Percentiles rank a stretch among this genome's conserved stretches.
Evolutionary conservation across 23 tunicate species (phyloP).

Genomic region (Styela clava): DNA sequence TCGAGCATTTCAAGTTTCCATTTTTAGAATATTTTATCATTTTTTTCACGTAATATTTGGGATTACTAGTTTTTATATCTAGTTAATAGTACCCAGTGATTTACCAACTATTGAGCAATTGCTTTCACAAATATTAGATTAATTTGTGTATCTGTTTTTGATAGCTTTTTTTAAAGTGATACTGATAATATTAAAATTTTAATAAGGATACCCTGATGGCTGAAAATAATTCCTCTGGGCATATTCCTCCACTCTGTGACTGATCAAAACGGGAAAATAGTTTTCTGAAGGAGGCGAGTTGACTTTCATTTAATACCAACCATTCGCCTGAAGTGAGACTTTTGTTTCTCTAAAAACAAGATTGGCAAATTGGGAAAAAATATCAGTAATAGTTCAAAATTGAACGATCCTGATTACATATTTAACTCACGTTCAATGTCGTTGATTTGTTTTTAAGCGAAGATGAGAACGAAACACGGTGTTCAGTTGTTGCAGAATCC

Average conservation of each 20-base stretch:
- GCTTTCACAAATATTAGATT: neutral
- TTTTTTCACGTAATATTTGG: too few relatives aligned
- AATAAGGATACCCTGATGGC: slow-evolving; percentile 48
- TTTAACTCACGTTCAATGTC: neutral
- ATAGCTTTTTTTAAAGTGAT: too few relatives aligned
- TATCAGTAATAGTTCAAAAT: neutral
- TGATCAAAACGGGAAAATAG: slow-evolving; percentile 49
- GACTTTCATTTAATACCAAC: slow-evolving; percentile 18
- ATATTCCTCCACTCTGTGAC: slow-evolving; percentile 47
- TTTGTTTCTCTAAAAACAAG: too few relatives aligned
- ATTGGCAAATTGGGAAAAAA: too few relatives aligned
- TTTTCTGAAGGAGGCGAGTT: slow-evolving; percentile 40
- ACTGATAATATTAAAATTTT: too few relatives aligned
- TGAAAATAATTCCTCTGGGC: slow-evolving; percentile 44
- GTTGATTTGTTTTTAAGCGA: neutral
- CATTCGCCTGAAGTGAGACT: slow-evolving; percentile 3
- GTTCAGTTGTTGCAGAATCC: too few relatives aligned
- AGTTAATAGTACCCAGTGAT: too few relatives aligned
- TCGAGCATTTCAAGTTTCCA: too few relatives aligned
- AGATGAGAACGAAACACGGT: too few relatives aligned
- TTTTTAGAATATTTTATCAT: too few relatives aligned
- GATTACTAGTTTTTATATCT: too few relatives aligned
- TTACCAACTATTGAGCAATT: neutral
- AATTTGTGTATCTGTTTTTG: too few relatives aligned
- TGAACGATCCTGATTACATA: neutral